These are phyloP conservation scores for Lamprologus callipterus DNA, from an alignment of 2,113 vertebrate species.

Conservation along the genomic window DNA sequence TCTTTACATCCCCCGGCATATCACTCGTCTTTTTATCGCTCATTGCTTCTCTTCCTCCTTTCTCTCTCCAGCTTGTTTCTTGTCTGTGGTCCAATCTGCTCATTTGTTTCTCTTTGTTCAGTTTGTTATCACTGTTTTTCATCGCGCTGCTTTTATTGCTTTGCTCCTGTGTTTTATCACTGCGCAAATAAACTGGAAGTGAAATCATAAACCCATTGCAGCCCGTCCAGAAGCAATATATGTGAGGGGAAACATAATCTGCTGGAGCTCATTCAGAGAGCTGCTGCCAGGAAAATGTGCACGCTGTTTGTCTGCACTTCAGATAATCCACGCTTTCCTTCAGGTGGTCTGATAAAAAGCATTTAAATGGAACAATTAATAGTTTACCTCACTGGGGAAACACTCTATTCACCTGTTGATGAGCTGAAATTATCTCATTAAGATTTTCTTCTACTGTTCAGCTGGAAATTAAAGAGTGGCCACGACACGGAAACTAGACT, in stretches of 20 bases:
- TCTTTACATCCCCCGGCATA: not conserved
- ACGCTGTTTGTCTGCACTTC: not conserved
- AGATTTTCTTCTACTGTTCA: not conserved
- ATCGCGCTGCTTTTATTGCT: slow-evolving; percentile 46
- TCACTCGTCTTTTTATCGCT: not conserved
- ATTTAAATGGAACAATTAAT: not conserved
- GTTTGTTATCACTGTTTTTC: slow-evolving; percentile 21
- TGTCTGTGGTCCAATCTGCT: not conserved
- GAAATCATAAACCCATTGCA: slow-evolving; percentile 19
- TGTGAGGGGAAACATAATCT: not conserved
- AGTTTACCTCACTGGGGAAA: not conserved
- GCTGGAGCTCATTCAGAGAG: not conserved
- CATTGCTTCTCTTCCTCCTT: too few species aligned
- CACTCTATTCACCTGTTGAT: not conserved
- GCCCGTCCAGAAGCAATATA: not conserved
- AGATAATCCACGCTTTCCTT: not conserved
- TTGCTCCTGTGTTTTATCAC: slow-evolving; percentile 49
- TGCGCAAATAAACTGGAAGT: slow-evolving; percentile 19
- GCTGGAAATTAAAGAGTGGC: not conserved
- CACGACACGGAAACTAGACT: not conserved
- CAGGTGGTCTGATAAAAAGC: not conserved
- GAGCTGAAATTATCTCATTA: not conserved
- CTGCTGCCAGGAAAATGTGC: not conserved
- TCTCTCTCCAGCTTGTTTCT: not conserved
- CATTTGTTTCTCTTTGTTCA: slow-evolving; percentile 20